These are phyloP conservation scores for Chymomyza amoena DNA, from an alignment of 2,888 invertebrate genomes.

Conservation along the genomic window DNA sequence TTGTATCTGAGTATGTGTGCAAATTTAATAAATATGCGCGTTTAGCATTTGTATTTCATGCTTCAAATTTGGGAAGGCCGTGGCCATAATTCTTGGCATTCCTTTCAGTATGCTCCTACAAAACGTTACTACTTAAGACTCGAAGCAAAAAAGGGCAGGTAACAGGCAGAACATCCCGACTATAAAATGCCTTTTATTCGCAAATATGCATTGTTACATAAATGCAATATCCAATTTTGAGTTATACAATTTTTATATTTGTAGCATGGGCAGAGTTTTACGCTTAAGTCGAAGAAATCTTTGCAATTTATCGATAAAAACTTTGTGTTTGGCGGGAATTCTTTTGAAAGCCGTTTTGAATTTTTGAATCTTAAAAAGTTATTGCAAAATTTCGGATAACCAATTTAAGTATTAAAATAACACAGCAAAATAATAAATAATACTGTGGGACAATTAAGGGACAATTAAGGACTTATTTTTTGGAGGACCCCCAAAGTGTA, in stretches of 20 bases:
- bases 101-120: not conserved
- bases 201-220: too few species aligned
- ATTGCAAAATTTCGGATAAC: not conserved
- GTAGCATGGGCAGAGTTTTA: too few species aligned
- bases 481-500: too few species aligned
- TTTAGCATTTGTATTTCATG: slow-evolving; percentile 39
- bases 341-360: not conserved
- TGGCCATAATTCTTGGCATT: not conserved
- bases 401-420: not conserved
- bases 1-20: slow-evolving; percentile 6
- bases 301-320: not conserved
- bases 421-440: too few species aligned
- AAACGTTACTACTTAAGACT: not conserved
- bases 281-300: too few species aligned
- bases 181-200: too few species aligned
- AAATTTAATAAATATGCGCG: slow-evolving; percentile 38
- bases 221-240: too few species aligned
- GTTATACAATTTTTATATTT: too few species aligned
- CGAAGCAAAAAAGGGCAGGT: too few species aligned
- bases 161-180: too few species aligned
- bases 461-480: too few species aligned
- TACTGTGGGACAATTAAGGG: too few species aligned
- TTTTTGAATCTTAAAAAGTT: not conserved
- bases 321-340: not conserved
- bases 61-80: slow-evolving; percentile 11